A percentile compares a stretch with the other conserved stretches of the same genome.
Evolutionary conservation across 2,113 vertebrate genomes (phyloP).

Genomic region (Poeciliopsis turrubarensis): DNA sequence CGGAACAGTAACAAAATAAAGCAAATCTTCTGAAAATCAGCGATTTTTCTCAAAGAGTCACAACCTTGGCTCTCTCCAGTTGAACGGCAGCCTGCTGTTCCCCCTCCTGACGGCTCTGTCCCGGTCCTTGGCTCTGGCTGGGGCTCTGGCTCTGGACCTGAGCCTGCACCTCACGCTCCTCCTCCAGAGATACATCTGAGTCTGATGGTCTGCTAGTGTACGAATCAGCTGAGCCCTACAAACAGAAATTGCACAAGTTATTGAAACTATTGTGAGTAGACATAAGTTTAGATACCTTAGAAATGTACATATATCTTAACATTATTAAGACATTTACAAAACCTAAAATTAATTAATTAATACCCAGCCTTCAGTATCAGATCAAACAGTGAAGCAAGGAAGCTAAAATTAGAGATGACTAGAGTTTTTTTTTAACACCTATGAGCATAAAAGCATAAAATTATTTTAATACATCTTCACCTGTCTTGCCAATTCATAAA

Average conservation of each 20-base stretch:
- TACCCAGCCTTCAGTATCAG: neutral
- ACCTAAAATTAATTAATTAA: too few species aligned
- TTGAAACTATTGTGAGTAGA: neutral
- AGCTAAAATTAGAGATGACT: neutral
- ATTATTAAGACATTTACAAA: too few species aligned
- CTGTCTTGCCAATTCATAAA: too few species aligned
- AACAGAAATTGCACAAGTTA: conserved; percentile 15
- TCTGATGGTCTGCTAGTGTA: conserved; percentile 99
- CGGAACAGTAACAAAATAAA: neutral
- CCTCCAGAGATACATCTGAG: conserved; percentile 98
- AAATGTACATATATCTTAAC: too few species aligned
- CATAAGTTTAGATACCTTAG: neutral
- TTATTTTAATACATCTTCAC: neutral
- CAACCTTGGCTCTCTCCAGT: conserved; percentile 95
- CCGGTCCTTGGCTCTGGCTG: conserved; percentile 74
- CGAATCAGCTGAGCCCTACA: conserved; percentile 97
- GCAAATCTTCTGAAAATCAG: neutral
- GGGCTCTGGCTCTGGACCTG: conserved; percentile 83
- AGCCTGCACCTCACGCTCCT: conserved; percentile 90
- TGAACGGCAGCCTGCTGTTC: conserved; percentile 95
- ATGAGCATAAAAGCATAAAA: neutral
- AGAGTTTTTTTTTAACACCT: neutral
- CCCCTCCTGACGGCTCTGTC: conserved; percentile 90
- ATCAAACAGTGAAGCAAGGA: neutral
- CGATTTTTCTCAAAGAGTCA: neutral